These are phyloP conservation scores for Temnothorax rugatulus DNA, from an alignment of 2,888 invertebrate species.

Conservation along the genomic window DNA sequence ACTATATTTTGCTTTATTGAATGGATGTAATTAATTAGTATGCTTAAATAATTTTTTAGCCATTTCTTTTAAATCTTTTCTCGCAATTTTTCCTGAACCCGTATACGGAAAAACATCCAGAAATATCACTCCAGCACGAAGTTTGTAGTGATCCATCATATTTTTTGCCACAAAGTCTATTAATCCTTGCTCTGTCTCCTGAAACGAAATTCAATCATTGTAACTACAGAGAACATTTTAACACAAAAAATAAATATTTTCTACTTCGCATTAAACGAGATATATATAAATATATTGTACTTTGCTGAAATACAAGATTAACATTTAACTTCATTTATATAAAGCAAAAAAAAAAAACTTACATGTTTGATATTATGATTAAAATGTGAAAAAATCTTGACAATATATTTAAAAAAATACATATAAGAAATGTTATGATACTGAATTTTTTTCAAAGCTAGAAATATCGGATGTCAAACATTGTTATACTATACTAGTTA, in stretches of 20 bases:
- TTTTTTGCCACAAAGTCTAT: conserved; percentile 71
- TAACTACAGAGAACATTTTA: background rate
- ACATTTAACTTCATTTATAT: no score
- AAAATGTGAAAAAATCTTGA: no score
- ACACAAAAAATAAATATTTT: background rate
- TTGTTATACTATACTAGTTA: no score
- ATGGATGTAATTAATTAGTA: background rate
- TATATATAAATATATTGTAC: no score
- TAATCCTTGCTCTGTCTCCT: conserved; percentile 80
- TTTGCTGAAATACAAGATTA: no score
- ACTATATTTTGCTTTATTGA: background rate
- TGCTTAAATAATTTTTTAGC: conserved; percentile 59
- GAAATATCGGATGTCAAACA: no score
- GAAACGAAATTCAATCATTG: background rate
- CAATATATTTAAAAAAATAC: no score
- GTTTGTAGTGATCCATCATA: conserved; percentile 75
- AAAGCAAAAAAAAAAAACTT: no score
- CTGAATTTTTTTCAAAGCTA: no score
- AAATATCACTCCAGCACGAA: conserved; percentile 81
- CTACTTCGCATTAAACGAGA: no score
- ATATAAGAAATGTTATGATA: no score
- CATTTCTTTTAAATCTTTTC: conserved; percentile 73
- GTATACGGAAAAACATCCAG: conserved; percentile 78
- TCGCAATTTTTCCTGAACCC: conserved; percentile 77
- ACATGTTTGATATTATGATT: no score